Evolutionary conservation across 2,888 invertebrate species (phyloP).

Genomic region (Sussaba pulchella): DNA sequence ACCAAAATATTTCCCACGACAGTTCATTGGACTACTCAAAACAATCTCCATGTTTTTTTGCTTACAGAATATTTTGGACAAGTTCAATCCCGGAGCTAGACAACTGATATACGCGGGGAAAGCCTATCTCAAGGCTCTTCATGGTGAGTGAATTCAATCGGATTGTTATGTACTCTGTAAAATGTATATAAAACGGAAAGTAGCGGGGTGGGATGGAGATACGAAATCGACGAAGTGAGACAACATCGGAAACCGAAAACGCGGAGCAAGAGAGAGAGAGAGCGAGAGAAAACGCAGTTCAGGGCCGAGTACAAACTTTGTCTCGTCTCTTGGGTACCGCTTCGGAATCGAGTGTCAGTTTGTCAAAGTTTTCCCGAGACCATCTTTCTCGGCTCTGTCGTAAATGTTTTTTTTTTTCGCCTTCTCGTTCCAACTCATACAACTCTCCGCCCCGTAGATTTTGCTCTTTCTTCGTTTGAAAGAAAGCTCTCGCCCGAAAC

Average conservation of each 20-base stretch:
- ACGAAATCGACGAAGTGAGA: conserved; percentile 38
- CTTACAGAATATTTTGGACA: conserved; percentile 97
- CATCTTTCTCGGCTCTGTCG: conserved; percentile 48
- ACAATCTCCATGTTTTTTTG: conserved; percentile 76
- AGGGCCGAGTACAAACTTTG: conserved; percentile 66
- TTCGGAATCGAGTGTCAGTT: conserved; percentile 75
- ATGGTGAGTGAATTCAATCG: conserved; percentile 89
- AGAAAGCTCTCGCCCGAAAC: conserved; percentile 12
- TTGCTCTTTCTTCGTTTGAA: conserved; percentile 7
- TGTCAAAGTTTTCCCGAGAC: conserved; percentile 70
- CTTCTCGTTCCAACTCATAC: conserved; percentile 53
- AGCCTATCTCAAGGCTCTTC: conserved; percentile 96
- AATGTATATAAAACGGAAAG: conserved; percentile 4
- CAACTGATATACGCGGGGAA: conserved; percentile 97
- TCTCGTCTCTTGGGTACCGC: conserved; percentile 72
- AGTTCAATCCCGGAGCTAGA: conserved; percentile 97
- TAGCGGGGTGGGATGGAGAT: conserved; percentile 15
- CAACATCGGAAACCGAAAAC: conserved; percentile 6
- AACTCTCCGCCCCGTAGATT: conserved; percentile 22
- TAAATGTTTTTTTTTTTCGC: conserved; percentile 7
- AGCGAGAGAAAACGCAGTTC: background rate
- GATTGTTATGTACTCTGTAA: conserved; percentile 16
- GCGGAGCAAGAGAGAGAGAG: conserved; percentile 43
- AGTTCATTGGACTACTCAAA: background rate
- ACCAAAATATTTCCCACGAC: background rate